Base-by-base conservation (phyloP, 1,140 invertebrate species). In the Lasioglossum baleicum region DNA sequence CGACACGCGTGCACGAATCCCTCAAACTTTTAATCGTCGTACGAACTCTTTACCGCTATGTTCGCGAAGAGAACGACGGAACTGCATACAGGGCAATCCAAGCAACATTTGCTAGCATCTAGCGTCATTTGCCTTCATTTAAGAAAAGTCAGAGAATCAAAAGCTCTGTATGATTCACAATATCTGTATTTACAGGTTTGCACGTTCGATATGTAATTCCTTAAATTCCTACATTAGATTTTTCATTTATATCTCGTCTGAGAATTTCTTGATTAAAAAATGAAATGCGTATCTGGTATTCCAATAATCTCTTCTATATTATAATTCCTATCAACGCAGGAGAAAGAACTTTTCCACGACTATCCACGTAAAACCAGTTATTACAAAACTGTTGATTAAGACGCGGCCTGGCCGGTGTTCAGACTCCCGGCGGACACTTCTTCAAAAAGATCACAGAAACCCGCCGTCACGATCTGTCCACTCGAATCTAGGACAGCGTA, bases 11-110 rank as follows among this genome's bases (percentile, higher is more conserved):
- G 80, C 80, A 60, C 60, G 72, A 72, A 78, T 74, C 81, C 72
- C 78, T 70, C 78, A 81, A 71, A 73, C 71, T 76, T 91, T 89
- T 82, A 42, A 80, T 67, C 80, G 65, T 31, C 51, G 56, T 64
- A 89, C 88, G 76, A 82, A 87, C 85, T 82, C 83, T 91, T 89
- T 92, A 92, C 91, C 91, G 91, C 92, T 93, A 92, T 83, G 74
- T 80, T 85, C 81, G 72, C 75, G 58, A 31, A 63, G 60, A 35
- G 56, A 22, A 26, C 26, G 4, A 1, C 17, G 48, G 51, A 51
- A 35, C 35, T 48, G 64, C 42, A 17, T 74, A 74, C 60, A 64
- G 26, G 17, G 6, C 64, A 22, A 10, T 68, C 22, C 44, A 51
- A 1, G 56, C 17, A 17, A 44, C 42, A 35, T 17, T 66, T n/a